These are phyloP conservation scores for Sminthurinus signatus DNA, from an alignment of 1,140 invertebrate species.

Conservation along the genomic window DNA sequence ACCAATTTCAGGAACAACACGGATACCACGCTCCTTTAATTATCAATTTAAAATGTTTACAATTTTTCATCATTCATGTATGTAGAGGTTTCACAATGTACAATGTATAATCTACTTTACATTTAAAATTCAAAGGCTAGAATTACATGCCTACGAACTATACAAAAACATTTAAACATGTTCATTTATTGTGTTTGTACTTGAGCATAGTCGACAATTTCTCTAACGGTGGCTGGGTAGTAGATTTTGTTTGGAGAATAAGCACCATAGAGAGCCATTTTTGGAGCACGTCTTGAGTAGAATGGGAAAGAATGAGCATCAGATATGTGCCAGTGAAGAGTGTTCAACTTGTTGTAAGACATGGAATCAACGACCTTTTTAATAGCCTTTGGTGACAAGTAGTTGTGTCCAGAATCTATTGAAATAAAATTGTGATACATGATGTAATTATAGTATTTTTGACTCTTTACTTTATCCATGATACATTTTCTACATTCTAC, in stretches of 20 bases:
- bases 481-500: too few relatives aligned
- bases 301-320: conserved; percentile 46
- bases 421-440: too few relatives aligned
- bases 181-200: not conserved
- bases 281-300: conserved; percentile 42
- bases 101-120: too few relatives aligned
- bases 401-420: conserved; percentile 42
- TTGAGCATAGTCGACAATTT: conserved; percentile 40
- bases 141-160: too few relatives aligned
- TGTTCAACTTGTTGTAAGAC: conserved; percentile 46
- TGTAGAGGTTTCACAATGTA: too few relatives aligned
- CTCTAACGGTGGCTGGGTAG: conserved; percentile 42
- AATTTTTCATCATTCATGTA: too few relatives aligned
- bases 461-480: too few relatives aligned
- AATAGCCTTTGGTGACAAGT: conserved; percentile 40
- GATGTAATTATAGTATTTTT: too few relatives aligned
- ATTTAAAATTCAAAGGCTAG: too few relatives aligned
- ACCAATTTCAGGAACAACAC: conserved; percentile 46
- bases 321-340: conserved; percentile 46
- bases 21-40: conserved; percentile 43
- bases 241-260: conserved; percentile 44
- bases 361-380: conserved; percentile 44
- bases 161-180: too few relatives aligned
- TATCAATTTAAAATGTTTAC: too few relatives aligned
- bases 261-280: conserved; percentile 46